Evolutionary conservation across 2,113 vertebrate genomes (phyloP).

Genomic region (Laticauda laticaudata): DNA sequence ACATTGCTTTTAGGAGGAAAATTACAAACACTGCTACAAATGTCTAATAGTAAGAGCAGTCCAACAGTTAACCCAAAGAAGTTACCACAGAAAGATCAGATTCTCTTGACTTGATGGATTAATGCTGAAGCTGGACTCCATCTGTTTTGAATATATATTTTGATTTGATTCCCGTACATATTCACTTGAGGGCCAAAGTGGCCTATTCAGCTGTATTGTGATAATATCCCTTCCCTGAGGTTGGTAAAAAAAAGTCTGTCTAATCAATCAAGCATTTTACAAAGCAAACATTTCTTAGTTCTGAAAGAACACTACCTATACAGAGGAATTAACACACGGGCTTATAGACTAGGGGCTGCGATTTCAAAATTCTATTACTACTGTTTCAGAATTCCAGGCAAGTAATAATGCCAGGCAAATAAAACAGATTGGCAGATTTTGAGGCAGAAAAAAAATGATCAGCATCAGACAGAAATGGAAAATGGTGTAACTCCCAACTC

Average conservation of each 20-base stretch:
- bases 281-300: background rate
- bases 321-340: background rate
- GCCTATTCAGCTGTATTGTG: background rate
- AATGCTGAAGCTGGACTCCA: background rate
- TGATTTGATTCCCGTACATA: background rate
- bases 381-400: background rate
- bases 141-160: background rate
- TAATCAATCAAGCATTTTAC: background rate
- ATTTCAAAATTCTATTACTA: background rate
- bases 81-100: background rate
- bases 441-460: background rate
- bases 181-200: background rate
- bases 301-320: background rate
- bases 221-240: background rate
- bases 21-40: constrained; percentile 1
- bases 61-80: background rate
- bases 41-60: background rate
- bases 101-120: background rate
- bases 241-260: background rate
- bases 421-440: background rate
- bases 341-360: background rate
- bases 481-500: background rate
- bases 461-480: background rate
- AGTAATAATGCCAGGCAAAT: background rate
- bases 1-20: background rate